Base-by-base conservation (phyloP, 2,888 invertebrate species). In the Criorhina ranunculi region DNA sequence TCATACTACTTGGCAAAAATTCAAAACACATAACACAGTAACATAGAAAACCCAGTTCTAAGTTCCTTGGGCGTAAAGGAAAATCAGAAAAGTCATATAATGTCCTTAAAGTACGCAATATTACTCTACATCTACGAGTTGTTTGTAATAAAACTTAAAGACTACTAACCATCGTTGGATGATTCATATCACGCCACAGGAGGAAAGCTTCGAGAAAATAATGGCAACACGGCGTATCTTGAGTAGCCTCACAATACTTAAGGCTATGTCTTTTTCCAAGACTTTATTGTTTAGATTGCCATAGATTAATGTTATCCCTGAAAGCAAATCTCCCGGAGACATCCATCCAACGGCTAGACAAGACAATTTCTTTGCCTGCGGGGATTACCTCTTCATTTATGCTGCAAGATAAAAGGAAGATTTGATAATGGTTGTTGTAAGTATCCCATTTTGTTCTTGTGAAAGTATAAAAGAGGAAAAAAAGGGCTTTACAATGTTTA, bases 231-330 rank as follows among this genome's bases (percentile, higher is more conserved):
- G 51, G 46, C 73, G 55, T 79, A 79, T 83, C 83, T 79, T 69
- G 73, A 83, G 83, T 83, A 83, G 83, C 83, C 82, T 67, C 46
- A 51, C 62, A 79, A 79, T 73, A 69, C 79, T 83, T 83, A 73
- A 79, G 78, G 73, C 67, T 62, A 73, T 73, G 73, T 83, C 73
- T 75, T 79, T 72, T 83, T 79, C 46, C 73, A 79, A 73, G 83
- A 42, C 83, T 79, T 73, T 79, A 83, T 69, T 83, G 73, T 83
- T 83, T 83, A 83, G 83, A 83, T 83, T 83, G 83, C 83, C 83
- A 79, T 83, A 83, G 83, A 83, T 83, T 83, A 83, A 83, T 83
- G 79, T 83, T 67, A 83, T 83, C 79, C 79, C 79, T 83, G 60
- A 79, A 79, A 83, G 83, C 79, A 83, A 83, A 83, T 83, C 83